phyloP scores from a whole-genome alignment of 1,140 invertebrate species.

The Drosophila melanica region DNA sequence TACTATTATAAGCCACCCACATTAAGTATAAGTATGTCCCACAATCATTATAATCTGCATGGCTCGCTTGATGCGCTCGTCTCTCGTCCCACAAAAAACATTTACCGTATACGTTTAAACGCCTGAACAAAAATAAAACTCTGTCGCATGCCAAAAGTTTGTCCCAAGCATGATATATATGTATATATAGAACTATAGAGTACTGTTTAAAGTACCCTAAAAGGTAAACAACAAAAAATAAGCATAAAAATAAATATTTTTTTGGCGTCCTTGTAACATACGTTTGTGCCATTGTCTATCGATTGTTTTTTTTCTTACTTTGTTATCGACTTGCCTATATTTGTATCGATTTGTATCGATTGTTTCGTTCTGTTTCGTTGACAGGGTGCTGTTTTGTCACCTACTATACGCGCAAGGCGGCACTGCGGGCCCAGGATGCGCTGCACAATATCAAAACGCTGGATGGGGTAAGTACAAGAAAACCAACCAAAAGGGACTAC shows the following conservation, averaged over 20 bases:
- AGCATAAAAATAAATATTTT: neutral
- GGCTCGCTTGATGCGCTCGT: constrained; percentile 66
- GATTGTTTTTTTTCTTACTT: constrained; percentile 36
- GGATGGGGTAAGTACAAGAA: constrained; percentile 93
- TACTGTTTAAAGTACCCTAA: constrained; percentile 3
- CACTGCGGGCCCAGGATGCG: constrained; percentile 98
- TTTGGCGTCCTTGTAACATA: constrained; percentile 55
- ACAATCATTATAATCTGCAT: constrained; percentile 51
- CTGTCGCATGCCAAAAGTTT: constrained; percentile 19
- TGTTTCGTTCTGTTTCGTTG: constrained; percentile 91
- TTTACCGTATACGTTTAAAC: constrained; percentile 2
- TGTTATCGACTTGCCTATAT: constrained; percentile 24
- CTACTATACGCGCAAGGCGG: constrained; percentile 98
- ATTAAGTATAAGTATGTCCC: constrained; percentile 27
- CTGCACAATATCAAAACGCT: constrained; percentile 99
- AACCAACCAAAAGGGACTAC: neutral
- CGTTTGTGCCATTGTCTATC: constrained; percentile 66
- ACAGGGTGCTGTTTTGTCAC: constrained; percentile 99
- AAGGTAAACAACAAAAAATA: neutral
- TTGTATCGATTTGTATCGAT: constrained; percentile 71
- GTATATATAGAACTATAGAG: neutral
- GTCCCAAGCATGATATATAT: constrained; percentile 17
- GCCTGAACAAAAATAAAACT: constrained; percentile 36
- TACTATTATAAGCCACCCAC: constrained; percentile 21
- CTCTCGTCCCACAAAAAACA: constrained; percentile 42